A percentile compares a stretch with the other conserved stretches of the same genome.
These are phyloP conservation scores for Blastobasis adustella DNA, from an alignment of 2,888 invertebrate genomes.

Conservation along the genomic window DNA sequence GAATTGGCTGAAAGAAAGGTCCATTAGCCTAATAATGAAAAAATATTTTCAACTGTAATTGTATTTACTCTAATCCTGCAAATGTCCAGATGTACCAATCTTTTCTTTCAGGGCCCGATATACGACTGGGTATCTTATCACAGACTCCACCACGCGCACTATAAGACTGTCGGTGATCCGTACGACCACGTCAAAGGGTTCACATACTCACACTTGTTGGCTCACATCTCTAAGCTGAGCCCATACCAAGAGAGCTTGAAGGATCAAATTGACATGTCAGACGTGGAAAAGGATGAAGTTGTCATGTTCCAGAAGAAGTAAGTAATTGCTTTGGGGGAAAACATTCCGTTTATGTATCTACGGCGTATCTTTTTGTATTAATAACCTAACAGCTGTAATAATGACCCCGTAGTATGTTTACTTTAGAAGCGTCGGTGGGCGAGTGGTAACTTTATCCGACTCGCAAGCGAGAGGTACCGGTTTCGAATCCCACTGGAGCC, in stretches of 20 bases:
- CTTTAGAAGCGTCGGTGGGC: too few relatives aligned
- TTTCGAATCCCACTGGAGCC: too few relatives aligned
- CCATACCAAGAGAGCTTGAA: slow-evolving; percentile 78
- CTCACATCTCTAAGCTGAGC: slow-evolving; percentile 79
- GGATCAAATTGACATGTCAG: slow-evolving; percentile 83
- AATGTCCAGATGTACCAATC: neutral
- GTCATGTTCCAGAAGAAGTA: slow-evolving; percentile 89
- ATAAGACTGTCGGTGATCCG: slow-evolving; percentile 86
- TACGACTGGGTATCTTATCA: slow-evolving; percentile 90
- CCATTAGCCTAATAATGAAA: too few relatives aligned
- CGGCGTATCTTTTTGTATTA: too few relatives aligned
- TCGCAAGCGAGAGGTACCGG: too few relatives aligned
- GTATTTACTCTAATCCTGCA: too few relatives aligned
- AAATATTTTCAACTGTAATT: too few relatives aligned
- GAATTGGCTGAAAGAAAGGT: too few relatives aligned
- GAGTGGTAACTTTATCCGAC: too few relatives aligned
- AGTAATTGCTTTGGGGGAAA: slow-evolving; percentile 16
- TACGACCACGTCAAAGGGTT: slow-evolving; percentile 88
- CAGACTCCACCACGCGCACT: slow-evolving; percentile 86
- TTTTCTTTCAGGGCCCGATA: slow-evolving; percentile 80
- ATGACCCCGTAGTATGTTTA: too few relatives aligned
- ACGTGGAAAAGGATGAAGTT: slow-evolving; percentile 83
- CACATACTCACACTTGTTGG: slow-evolving; percentile 84
- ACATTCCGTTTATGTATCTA: too few relatives aligned
- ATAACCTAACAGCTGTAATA: too few relatives aligned